phyloP scores from a whole-genome alignment of 2,888 invertebrate genomes.

The Dicyrtoma fusca region DNA sequence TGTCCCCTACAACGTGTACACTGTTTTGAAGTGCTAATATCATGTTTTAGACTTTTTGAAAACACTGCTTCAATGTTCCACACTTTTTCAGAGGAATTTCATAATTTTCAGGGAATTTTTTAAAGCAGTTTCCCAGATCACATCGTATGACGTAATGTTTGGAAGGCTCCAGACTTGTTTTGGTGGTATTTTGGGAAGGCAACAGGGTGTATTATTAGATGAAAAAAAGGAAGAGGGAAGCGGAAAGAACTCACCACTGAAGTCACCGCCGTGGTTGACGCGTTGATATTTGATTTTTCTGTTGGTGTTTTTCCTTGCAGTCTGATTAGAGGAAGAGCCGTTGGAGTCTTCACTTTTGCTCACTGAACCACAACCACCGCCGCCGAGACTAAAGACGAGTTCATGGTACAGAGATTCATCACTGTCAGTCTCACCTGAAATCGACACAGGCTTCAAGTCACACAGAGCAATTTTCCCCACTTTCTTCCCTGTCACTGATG shows the following conservation, averaged over 20 bases:
- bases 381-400: constrained; percentile 51
- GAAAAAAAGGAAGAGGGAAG: not conserved
- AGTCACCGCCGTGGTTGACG: constrained; percentile 55
- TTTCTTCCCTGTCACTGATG: constrained; percentile 3
- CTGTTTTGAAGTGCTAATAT: no score
- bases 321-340: not conserved
- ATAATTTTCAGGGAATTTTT: no score
- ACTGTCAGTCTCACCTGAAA: constrained; percentile 55
- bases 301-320: constrained; percentile 34
- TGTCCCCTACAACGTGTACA: no score
- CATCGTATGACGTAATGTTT: no score
- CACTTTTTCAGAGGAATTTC: no score
- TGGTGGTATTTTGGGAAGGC: no score
- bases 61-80: no score
- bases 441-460: constrained; percentile 56
- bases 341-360: constrained; percentile 9
- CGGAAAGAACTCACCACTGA: constrained; percentile 53
- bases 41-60: no score
- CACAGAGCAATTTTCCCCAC: constrained; percentile 53
- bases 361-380: constrained; percentile 39
- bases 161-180: no score
- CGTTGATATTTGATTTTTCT: constrained; percentile 55
- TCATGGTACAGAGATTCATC: constrained; percentile 57
- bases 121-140: no score
- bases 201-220: no score